These are phyloP conservation scores for Teleiodes luculella DNA, from an alignment of 2,888 invertebrate genomes.

Conservation along the genomic window DNA sequence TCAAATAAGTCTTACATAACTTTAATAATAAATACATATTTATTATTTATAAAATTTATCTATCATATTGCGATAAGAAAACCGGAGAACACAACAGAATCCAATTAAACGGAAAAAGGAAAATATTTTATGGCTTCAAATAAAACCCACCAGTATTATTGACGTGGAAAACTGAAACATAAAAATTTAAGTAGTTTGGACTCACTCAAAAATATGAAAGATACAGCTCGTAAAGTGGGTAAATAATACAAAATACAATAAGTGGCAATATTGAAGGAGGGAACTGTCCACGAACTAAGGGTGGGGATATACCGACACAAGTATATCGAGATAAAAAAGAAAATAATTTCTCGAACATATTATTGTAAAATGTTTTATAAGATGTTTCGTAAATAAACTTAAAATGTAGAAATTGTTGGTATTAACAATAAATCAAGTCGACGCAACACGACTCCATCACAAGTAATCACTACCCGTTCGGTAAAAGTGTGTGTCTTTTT, in stretches of 20 bases:
- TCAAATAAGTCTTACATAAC: too few relatives aligned
- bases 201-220: slow-evolving; percentile 72
- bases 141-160: slow-evolving; percentile 63
- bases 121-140: slow-evolving; percentile 53
- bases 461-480: too few relatives aligned
- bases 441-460: too few relatives aligned
- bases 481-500: too few relatives aligned
- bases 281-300: slow-evolving; percentile 43
- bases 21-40: too few relatives aligned
- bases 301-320: not conserved
- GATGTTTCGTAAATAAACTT: too few relatives aligned
- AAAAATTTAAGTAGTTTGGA: slow-evolving; percentile 75
- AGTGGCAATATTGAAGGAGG: slow-evolving; percentile 69
- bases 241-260: slow-evolving; percentile 79
- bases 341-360: too few relatives aligned
- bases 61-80: too few relatives aligned
- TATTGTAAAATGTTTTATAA: too few relatives aligned
- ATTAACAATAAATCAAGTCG: too few relatives aligned
- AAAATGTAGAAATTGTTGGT: too few relatives aligned
- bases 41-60: not conserved
- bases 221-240: slow-evolving; percentile 70
- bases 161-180: slow-evolving; percentile 65
- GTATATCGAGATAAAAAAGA: not conserved
- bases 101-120: slow-evolving; percentile 55
- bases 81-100: slow-evolving; percentile 29